phyloP scores from a whole-genome alignment of 1,140 invertebrate species.

The Lineus longissimus region DNA sequence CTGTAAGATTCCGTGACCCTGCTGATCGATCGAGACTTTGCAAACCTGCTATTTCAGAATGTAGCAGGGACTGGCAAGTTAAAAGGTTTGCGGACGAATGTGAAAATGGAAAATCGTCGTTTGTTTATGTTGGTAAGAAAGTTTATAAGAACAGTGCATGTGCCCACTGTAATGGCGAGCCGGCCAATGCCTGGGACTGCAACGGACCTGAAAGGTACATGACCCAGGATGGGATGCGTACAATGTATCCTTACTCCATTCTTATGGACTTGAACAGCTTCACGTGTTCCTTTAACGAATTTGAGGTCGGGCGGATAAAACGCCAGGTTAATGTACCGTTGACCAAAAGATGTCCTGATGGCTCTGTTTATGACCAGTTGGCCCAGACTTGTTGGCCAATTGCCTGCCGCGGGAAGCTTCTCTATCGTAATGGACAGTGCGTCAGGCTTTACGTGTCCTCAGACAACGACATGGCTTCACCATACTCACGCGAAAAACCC shows the following conservation, averaged over 20 bases:
- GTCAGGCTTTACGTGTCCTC: not conserved
- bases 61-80: not conserved
- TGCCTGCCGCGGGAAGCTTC: conserved; percentile 13
- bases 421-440: conserved; percentile 19
- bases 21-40: not conserved
- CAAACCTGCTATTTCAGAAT: not conserved
- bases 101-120: no score
- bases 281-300: not conserved
- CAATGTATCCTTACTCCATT: conserved; percentile 22
- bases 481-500: not conserved
- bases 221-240: not conserved
- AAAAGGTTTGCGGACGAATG: no score
- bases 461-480: not conserved
- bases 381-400: conserved; percentile 22
- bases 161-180: not conserved
- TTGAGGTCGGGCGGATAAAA: not conserved
- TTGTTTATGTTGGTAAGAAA: no score
- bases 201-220: not conserved
- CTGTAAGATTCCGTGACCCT: no score
- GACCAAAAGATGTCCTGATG: conserved; percentile 13
- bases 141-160: not conserved
- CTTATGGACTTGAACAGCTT: conserved; percentile 25
- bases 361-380: conserved; percentile 30
- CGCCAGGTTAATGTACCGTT: not conserved
- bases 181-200: not conserved